A percentile compares a stretch with the other conserved stretches of the same genome.
These are phyloP conservation scores for Epistrophe eligans DNA, from an alignment of 2,888 invertebrate genomes.

Conservation along the genomic window DNA sequence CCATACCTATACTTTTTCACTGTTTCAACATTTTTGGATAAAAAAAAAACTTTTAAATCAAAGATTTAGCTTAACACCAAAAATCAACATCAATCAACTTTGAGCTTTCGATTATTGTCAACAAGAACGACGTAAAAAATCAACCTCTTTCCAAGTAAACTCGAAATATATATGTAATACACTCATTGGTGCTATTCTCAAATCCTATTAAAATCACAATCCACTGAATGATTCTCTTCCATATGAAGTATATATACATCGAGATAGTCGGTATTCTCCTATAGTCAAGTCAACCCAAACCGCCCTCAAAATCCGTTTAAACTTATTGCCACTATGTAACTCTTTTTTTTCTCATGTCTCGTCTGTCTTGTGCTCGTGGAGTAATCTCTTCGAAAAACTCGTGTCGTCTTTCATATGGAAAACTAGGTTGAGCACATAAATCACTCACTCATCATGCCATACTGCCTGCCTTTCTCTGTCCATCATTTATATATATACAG, in stretches of 20 bases:
- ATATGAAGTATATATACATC: background rate
- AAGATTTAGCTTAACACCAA: too few relatives aligned
- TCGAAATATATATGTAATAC: background rate
- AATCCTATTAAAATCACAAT: slow-evolving; percentile 41
- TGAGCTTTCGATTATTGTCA: slow-evolving; percentile 12
- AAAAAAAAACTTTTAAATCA: background rate
- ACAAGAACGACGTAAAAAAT: background rate
- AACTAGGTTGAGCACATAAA: slow-evolving; percentile 71
- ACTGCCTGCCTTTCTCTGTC: slow-evolving; percentile 31
- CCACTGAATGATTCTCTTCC: slow-evolving; percentile 23
- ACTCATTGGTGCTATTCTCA: slow-evolving; percentile 2
- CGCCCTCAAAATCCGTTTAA: slow-evolving; percentile 36
- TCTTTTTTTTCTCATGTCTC: slow-evolving; percentile 2
- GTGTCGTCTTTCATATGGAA: slow-evolving; percentile 38
- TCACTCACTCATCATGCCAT: slow-evolving; percentile 69
- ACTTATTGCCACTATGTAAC: slow-evolving; percentile 34
- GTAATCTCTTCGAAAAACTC: slow-evolving; percentile 43
- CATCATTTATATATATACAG: background rate
- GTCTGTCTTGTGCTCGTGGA: slow-evolving; percentile 5
- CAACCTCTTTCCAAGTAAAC: background rate
- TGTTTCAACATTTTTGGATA: too few relatives aligned
- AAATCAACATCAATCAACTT: slow-evolving; percentile 12
- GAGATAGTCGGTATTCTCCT: background rate
- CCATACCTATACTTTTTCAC: too few relatives aligned
- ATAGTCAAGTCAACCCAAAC: slow-evolving; percentile 21